Evolutionary conservation across 2,888 invertebrate genomes (phyloP).

Genomic region (Ptychoptera contaminata): DNA sequence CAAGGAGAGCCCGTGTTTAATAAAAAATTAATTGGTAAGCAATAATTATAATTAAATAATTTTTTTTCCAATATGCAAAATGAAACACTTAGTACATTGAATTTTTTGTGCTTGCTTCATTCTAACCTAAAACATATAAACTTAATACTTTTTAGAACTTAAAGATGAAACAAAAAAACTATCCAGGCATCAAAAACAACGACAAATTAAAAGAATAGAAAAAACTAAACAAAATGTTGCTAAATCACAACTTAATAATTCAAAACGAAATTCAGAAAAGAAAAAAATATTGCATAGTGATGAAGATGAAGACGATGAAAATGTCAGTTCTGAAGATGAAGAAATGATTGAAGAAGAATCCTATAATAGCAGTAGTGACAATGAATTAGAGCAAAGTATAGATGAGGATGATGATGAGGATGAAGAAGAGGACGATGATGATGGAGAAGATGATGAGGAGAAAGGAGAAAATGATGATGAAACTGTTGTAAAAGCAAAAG

Average conservation of each 20-base stretch:
- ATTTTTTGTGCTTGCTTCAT: not conserved
- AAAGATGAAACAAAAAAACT: constrained; percentile 39
- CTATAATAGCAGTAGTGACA: constrained; percentile 34
- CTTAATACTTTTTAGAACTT: constrained; percentile 19
- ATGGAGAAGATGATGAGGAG: constrained; percentile 41
- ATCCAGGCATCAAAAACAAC: constrained; percentile 54
- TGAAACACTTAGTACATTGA: too few relatives aligned
- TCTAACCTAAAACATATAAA: constrained; percentile 1
- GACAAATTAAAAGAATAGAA: constrained; percentile 40
- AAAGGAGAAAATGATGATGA: constrained; percentile 22
- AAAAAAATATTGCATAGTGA: constrained; percentile 12
- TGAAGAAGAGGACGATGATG: constrained; percentile 32
- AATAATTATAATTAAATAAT: not conserved
- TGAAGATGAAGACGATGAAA: constrained; percentile 17
- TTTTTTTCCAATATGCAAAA: too few relatives aligned
- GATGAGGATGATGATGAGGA: constrained; percentile 17
- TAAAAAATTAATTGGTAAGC: constrained; percentile 24
- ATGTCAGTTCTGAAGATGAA: constrained; percentile 16
- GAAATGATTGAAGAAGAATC: constrained; percentile 23
- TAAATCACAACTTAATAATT: constrained; percentile 7
- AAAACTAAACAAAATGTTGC: constrained; percentile 16
- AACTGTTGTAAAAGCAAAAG: not conserved
- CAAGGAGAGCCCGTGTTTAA: constrained; percentile 56
- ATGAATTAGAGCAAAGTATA: constrained; percentile 15
- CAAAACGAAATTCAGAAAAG: constrained; percentile 11